Evolutionary conservation across 2,113 vertebrate genomes (phyloP), one percentile per base, ranked within the genome.

Genomic region (Apeltes quadracus): DNA sequence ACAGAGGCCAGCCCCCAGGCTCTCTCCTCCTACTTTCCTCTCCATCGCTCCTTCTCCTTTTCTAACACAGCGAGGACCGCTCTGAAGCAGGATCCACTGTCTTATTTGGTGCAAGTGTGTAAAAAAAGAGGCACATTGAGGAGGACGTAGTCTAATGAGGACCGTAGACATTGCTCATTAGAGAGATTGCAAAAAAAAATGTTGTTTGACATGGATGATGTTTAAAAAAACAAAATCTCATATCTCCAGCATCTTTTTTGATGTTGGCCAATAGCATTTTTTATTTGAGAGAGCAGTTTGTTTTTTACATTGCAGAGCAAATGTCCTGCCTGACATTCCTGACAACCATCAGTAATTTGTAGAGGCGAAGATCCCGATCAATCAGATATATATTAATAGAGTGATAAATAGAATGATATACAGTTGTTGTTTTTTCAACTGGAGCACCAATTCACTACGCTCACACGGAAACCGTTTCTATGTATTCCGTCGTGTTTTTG

Each of bases 1-100:
- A 95, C 87, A 85, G 68, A 73, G 92, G 95, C 96, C 95, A 95
- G 93, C 82, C 90, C 90, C 88, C 88, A 93, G 91, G 93, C 91
- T 90, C 92, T 92, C 93, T 41, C 39, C 29, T 29, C 29, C 29
- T 43, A 34, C 32, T 15, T 43, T 15, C 12, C 39, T 43, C 39
- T 88, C 92, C 91, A 48, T 69, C 69, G 72, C 89, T 76, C 89
- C 84, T 85, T 65, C 70, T 79, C 34, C 65, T 62, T 71, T 59
- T 75, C 65, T 69, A 64, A 80, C 53, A 71, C 39, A 72, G 38
- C 72, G 43, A 70, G 38, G 69, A 67, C 59, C 82, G 69, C 72
- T 76, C 79, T 53, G 68, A 65, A 83, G 61, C 58, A 66, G 68
- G 50, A 71, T 74, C 50, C 16, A 71, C 79, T 83, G 67, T 76